Evolutionary conservation across 2,888 invertebrate genomes (phyloP).

Genomic region (Xestobium rufovillosum): DNA sequence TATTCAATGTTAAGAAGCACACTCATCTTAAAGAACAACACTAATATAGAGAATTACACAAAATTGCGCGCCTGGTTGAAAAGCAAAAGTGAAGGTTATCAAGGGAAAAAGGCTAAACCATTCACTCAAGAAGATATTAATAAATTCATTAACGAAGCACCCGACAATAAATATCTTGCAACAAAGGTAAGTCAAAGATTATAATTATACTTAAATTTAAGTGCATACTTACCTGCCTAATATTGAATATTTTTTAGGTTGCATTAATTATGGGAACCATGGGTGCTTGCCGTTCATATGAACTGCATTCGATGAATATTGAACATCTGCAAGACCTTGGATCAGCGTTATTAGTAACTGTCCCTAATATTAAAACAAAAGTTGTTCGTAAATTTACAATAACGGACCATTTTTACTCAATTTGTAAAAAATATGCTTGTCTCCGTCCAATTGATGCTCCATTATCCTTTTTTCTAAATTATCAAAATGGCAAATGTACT

Average conservation of each 20-base stretch:
- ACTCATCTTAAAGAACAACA: conserved; percentile 17
- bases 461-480: conserved; percentile 13
- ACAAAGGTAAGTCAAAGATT: conserved; percentile 22
- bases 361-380: conserved; percentile 17
- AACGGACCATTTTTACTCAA: too few species aligned
- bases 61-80: conserved; percentile 21
- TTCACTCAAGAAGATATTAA: conserved; percentile 21
- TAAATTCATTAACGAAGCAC: conserved; percentile 23
- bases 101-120: conserved; percentile 23
- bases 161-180: conserved; percentile 23
- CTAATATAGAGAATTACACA: conserved; percentile 21
- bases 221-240: too few species aligned
- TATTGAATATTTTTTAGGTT: conserved; percentile 13
- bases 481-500: conserved; percentile 20
- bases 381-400: conserved; percentile 17
- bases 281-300: conserved; percentile 20
- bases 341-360: conserved; percentile 10
- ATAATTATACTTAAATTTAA: too few species aligned
- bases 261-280: conserved; percentile 19
- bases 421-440: too few species aligned
- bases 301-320: conserved; percentile 17
- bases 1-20: conserved; percentile 27
- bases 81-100: conserved; percentile 21
- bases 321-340: conserved; percentile 16
- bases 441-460: too few species aligned